Evolutionary conservation across 2,113 vertebrate species (phyloP), one percentile per base, ranked within the genome.

Genomic region (Microtus oregoni): DNA sequence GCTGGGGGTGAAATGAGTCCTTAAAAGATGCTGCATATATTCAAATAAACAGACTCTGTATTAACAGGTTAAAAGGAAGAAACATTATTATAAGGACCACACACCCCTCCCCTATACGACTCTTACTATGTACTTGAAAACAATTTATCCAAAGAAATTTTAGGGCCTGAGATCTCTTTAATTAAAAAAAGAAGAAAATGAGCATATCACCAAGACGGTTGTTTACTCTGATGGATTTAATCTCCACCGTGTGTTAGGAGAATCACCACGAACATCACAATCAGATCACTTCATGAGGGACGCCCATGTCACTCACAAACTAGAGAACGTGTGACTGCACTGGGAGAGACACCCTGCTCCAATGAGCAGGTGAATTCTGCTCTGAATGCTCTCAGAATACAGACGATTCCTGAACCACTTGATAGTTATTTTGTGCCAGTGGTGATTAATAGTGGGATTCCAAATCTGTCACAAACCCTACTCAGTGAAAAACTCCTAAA

Each of bases 21-120:
- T 68, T 65, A 28, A 58, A 85, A 67, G 58, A 94, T 61, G 77
- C 0, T 65, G 50, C 32, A 38, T 90, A 83, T 72, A 92, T 96
- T 85, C 61, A 91, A 63, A 86, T 19, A 97, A 95, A 94, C 0
- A 94, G 68, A 93, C 85, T 65, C 58, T 70, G 41, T 22, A 93
- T 32, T 96, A 95, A 96, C 55, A 94, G 26, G n/a, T 90, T 95
- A 94, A 82, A 13, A 52, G 20, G 24, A 32, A 93, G 35, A 96
- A 67, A 88, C 26, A 83, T 89, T 76, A 67, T 35, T 81, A 72
- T 38, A 96, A 73, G 2, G 14, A 88, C 12, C 35, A 38, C 2
- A 58, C 3, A 30, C 35, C 35, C 14, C 32, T 38, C 22, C 32
- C 12, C 50, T 13, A 17, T 38, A 55, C 1, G 4, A 68, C 35